Percentiles rank a stretch among this genome's conserved stretches.
phyloP scores from a whole-genome alignment of 1,140 invertebrate species.

The Brachionus asplanchnoidis region DNA sequence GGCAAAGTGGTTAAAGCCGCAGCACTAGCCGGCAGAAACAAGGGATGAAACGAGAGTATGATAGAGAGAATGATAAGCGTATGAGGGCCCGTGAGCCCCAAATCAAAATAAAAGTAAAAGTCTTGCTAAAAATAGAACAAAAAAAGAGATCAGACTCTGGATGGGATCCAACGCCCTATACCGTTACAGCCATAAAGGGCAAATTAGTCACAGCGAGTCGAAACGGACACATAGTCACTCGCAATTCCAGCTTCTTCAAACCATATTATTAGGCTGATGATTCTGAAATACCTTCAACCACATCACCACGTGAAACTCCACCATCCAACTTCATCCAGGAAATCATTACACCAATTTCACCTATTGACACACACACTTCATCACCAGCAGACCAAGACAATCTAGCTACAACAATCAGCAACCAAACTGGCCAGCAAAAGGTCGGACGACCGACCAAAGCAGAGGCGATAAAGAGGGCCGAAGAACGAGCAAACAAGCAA shows the following conservation, averaged over 20 bases:
- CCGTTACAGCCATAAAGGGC: neutral
- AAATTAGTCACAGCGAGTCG: too few relatives aligned
- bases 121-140: neutral
- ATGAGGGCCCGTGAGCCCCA: neutral
- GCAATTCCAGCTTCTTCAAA: neutral
- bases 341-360: neutral
- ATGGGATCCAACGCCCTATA: neutral
- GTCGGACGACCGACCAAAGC: neutral
- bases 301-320: neutral
- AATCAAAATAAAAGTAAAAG: neutral
- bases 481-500: neutral
- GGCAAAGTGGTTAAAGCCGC: neutral
- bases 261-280: neutral
- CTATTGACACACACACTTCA: neutral
- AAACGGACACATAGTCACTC: too few relatives aligned
- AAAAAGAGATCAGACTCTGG: neutral
- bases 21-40: neutral
- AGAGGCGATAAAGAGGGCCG: neutral
- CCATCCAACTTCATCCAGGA: neutral
- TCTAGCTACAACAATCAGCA: neutral
- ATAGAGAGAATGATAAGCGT: neutral
- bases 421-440: neutral
- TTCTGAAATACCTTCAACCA: neutral
- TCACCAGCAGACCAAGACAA: neutral
- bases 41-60: neutral